These are phyloP conservation scores for Hydrochoerus hydrochaeris DNA, from an alignment of 2,113 vertebrate genomes.

Conservation along the genomic window DNA sequence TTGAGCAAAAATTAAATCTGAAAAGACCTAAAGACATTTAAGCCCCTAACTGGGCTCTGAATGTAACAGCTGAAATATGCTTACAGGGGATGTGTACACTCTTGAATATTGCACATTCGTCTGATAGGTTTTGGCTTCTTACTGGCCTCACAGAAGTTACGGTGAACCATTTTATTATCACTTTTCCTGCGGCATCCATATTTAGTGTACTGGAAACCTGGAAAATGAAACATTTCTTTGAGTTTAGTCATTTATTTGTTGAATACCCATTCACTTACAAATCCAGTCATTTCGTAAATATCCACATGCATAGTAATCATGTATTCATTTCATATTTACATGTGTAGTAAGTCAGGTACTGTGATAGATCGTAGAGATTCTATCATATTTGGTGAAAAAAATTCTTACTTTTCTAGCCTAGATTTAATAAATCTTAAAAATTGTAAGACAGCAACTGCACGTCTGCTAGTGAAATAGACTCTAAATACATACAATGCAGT, in stretches of 20 bases:
- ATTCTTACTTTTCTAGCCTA: not conserved
- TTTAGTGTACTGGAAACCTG: slow-evolving; percentile 97
- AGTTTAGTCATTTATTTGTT: not conserved
- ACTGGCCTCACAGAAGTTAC: slow-evolving; percentile 93
- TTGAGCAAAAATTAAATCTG: not conserved
- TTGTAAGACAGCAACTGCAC: not conserved
- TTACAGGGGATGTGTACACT: slow-evolving; percentile 96
- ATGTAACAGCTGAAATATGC: slow-evolving; percentile 64
- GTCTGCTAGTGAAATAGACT: not conserved
- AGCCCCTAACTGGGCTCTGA: not conserved
- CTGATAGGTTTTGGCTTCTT: slow-evolving; percentile 98
- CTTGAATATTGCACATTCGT: slow-evolving; percentile 97
- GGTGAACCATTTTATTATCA: slow-evolving; percentile 96
- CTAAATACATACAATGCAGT: not conserved
- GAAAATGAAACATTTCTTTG: not conserved
- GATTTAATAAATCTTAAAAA: not conserved
- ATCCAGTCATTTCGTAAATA: not conserved
- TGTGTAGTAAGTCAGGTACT: not conserved
- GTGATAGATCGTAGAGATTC: not conserved
- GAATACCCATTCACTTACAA: not conserved
- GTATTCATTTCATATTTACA: not conserved
- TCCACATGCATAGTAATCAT: not conserved
- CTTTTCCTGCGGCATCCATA: slow-evolving; percentile 97
- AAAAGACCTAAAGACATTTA: not conserved
- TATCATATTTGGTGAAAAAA: not conserved